Base-by-base conservation (phyloP, 2,797 vertebrate genomes). In the Myoxocephalus aenaeus region DNA sequence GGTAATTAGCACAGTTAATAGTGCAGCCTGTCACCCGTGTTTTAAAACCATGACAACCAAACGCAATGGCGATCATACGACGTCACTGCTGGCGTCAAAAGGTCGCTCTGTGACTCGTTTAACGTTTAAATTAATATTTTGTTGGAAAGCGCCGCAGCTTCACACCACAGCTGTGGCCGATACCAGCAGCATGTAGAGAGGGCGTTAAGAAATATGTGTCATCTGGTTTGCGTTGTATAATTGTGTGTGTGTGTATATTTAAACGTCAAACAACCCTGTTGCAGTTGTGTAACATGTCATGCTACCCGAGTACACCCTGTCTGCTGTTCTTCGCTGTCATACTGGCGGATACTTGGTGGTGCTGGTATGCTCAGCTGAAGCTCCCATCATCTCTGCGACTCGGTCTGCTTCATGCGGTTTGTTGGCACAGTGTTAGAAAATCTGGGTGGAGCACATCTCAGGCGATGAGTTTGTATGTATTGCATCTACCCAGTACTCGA, bases 361-460 rank as follows among this genome's bases (percentile, higher is more conserved):
- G 70, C 48, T 77, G 61, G 42, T 72, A 42, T 11, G 65, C 77
- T 82, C 79, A 48, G 77, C 67, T 84, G 74, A 73, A 36, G 32
- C 80, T 40, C 70, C 18, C 69, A 32, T 80, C 75, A 27, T 71
- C 44, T 79, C 65, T 75, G 12, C 65, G 42, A 22, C 44, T 69
- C 29, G 66, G n/a, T 40, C n/a, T 40, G 61, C 64, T 81, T 87
- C 75, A 75, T 85, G 85, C 59, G 75, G 77, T 63, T 76, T 78
- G 75, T 82, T 88, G 77, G 82, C 79, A 62, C 73, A 5, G 51
- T 46, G 57, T 69, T 79, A 46, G 71, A 75, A 84, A 88, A 90
- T 84, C 81, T 83, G 92, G 92, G 92, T 94, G 92, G 90, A 94
- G 91, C 90, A 79, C 85, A 29, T 68, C 10, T 51, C 54, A 84